Conservation (phyloP, 2,113 vertebrate species). For the Charadrius vociferus region DNA sequence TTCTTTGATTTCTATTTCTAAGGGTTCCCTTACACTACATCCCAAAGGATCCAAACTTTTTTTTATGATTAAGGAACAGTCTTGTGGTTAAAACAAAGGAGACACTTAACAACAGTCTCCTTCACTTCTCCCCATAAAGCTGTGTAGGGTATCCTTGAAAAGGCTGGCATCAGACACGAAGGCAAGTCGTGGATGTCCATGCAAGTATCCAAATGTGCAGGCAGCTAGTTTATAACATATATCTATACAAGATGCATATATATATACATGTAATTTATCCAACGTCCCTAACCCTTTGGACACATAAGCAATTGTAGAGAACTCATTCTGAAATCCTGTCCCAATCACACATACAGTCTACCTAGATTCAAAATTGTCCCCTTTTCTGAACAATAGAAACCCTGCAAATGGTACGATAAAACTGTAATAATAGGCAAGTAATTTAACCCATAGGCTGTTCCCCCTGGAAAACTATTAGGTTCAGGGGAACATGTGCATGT, state of each 20-base stretch:
- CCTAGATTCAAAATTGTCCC: neutral
- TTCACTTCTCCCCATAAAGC: neutral
- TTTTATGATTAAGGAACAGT: neutral
- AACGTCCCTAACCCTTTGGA: neutral
- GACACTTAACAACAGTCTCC: neutral
- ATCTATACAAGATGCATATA: neutral
- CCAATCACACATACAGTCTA: neutral
- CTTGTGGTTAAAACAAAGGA: neutral
- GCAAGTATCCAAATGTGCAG: neutral
- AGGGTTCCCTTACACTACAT: neutral
- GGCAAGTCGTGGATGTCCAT: neutral
- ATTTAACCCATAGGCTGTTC: neutral
- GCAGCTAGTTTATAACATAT: neutral
- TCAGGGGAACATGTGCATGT: accelerated
- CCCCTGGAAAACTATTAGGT: neutral
- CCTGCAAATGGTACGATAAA: neutral
- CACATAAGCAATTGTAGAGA: neutral
- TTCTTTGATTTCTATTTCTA: neutral
- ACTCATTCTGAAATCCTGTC: neutral
- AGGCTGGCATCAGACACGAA: neutral
- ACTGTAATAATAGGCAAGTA: neutral
- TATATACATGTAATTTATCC: neutral
- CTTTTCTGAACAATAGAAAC: neutral
- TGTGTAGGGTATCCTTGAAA: neutral
- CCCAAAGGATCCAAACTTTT: neutral